Evolutionary conservation across 2,888 invertebrate genomes (phyloP).

Genomic region (Drosophila nigricruria): DNA sequence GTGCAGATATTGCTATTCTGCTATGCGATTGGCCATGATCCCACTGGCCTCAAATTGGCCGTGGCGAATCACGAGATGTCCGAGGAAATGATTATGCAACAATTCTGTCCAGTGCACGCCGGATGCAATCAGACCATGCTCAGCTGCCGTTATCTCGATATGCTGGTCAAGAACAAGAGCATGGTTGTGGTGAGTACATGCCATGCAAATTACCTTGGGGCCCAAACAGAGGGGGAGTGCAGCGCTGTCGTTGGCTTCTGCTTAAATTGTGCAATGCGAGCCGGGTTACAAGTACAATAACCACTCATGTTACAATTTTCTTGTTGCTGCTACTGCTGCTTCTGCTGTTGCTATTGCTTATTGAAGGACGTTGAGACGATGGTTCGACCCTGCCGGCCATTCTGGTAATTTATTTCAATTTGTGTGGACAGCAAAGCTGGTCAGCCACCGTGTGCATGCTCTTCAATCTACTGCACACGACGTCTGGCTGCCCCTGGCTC

Average conservation of each 20-base stretch:
- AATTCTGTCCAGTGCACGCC: constrained; percentile 86
- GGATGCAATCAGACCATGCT: constrained; percentile 89
- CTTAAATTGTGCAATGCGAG: constrained; percentile 63
- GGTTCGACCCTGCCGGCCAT: constrained; percentile 62
- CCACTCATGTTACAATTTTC: constrained; percentile 59
- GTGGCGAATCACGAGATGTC: constrained; percentile 92
- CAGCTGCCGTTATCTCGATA: constrained; percentile 92
- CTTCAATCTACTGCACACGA: constrained; percentile 78
- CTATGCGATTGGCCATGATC: constrained; percentile 94
- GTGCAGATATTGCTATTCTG: constrained; percentile 95
- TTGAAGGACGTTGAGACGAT: constrained; percentile 57
- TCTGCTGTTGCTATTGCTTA: constrained; percentile 45
- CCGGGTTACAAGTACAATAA: constrained; percentile 65
- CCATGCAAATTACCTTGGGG: constrained; percentile 73
- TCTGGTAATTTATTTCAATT: constrained; percentile 80
- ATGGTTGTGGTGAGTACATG: constrained; percentile 88
- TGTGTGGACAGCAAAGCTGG: constrained; percentile 77
- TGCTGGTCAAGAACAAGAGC: constrained; percentile 89
- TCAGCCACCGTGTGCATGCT: constrained; percentile 56
- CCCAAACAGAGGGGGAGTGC: neutral
- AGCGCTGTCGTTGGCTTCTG: constrained; percentile 40
- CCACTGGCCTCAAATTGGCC: constrained; percentile 90
- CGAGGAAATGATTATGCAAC: constrained; percentile 85
- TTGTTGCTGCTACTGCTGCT: constrained; percentile 8
- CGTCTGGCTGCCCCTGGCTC: constrained; percentile 18